Base-by-base conservation (phyloP, 2,113 vertebrate species). In the Lasiurus borealis region DNA sequence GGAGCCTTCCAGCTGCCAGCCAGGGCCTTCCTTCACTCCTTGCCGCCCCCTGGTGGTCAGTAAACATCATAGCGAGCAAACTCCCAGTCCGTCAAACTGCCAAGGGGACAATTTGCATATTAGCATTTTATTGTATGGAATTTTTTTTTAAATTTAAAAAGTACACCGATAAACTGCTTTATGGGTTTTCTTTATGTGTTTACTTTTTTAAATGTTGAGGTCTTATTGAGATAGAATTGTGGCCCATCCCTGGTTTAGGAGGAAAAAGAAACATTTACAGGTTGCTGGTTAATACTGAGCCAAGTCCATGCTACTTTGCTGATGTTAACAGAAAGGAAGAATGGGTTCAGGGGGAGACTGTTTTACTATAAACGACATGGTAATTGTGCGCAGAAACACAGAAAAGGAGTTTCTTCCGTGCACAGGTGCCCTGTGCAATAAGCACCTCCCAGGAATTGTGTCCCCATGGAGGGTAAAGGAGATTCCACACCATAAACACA, bases 401-500 rank as follows among this genome's bases (percentile, higher is more conserved):
- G 84, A 90, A 93, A n/a, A 16, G 89, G 90, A 96, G 93, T 75
- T 75, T 10, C 90, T 54, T 52, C 19, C 96, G 36, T 29, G 92
- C 97, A 86, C 59, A 95, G 59, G 64, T 91, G 52, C 4, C 72
- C 46, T 77, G 50, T 52, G 29, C 19, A 93, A 46, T 85, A 87
- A 95, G 19, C 3, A 23, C 5, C 46, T 88, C 72, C 52, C 34
- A 91, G 40, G 86, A 48, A 91, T 75, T 88, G 57, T 40, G 89
- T 73, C 36, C 9, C 50, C 96, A 88, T 83, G 48, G 94, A 93
- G 23, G 77, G 77, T 85, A 48, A 96, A 81, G 95, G n/a, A 44
- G 91, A 97, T 72, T 96, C 86, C 97, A 27, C 13, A 27, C 10
- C 93, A 73, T 94, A 93, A 97, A 80, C 66, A 72, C 68, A 97